A percentile compares a stretch with the other conserved stretches of the same genome.
Conservation (phyloP, 2,113 vertebrate species). For the Pyxicephalus adspersus region DNA sequence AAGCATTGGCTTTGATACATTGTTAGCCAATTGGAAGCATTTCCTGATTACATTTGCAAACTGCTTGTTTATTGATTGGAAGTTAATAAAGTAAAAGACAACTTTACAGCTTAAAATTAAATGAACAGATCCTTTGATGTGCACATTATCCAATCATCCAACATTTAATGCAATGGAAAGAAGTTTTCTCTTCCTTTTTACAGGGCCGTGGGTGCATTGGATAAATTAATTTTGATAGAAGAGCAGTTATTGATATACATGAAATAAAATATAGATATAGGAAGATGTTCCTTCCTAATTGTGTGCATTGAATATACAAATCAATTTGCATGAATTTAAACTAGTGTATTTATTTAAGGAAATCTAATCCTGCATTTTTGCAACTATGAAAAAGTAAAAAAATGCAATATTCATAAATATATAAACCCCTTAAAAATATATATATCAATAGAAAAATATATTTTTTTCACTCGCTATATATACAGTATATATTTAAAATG, state of each 20-base stretch:
- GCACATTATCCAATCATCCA: slow-evolving; percentile 84
- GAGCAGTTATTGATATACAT: slow-evolving; percentile 57
- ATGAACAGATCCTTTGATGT: slow-evolving; percentile 92
- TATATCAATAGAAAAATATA: no score
- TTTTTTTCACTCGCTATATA: no score
- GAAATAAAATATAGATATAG: slow-evolving; percentile 18
- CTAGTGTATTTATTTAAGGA: no score
- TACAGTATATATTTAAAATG: no score
- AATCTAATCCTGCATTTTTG: no score
- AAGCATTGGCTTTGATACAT: slow-evolving; percentile 96
- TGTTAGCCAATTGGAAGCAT: slow-evolving; percentile 94
- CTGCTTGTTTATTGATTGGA: slow-evolving; percentile 99
- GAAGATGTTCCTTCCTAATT: background rate
- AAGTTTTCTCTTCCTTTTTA: slow-evolving; percentile 75
- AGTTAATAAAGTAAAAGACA: slow-evolving; percentile 93
- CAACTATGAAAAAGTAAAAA: no score
- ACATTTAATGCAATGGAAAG: slow-evolving; percentile 71
- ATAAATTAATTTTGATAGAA: slow-evolving; percentile 74
- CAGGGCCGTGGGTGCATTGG: slow-evolving; percentile 68
- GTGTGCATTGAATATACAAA: no score
- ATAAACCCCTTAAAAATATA: no score
- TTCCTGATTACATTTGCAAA: slow-evolving; percentile 96
- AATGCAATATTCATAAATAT: no score
- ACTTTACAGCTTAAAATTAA: slow-evolving; percentile 82
- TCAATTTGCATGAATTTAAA: no score